A percentile compares a stretch with the other conserved stretches of the same genome.
These are phyloP conservation scores for Eupeodes corollae DNA, from an alignment of 1,140 invertebrate genomes.

Conservation along the genomic window DNA sequence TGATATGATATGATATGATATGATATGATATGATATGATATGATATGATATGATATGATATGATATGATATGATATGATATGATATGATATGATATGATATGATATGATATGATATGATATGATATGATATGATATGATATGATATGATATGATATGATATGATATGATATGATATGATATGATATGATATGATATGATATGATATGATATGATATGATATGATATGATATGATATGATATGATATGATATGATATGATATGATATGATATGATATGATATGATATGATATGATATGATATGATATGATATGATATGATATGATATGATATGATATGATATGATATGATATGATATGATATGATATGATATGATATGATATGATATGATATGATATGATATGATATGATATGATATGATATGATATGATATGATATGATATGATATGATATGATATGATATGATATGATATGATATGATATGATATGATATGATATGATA, in stretches of 20 bases:
- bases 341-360: slow-evolving; percentile 6
- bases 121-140: neutral
- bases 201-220: slow-evolving; percentile 10
- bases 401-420: slow-evolving; percentile 13
- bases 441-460: slow-evolving; percentile 4
- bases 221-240: slow-evolving; percentile 12
- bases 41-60: slow-evolving; percentile 4
- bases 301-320: neutral
- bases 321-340: slow-evolving; percentile 8
- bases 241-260: slow-evolving; percentile 11
- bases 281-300: slow-evolving; percentile 12
- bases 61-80: neutral
- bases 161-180: neutral
- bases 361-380: too few relatives aligned
- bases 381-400: slow-evolving; percentile 5
- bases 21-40: slow-evolving; percentile 11
- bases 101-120: neutral
- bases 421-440: slow-evolving; percentile 13
- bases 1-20: slow-evolving; percentile 7
- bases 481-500: slow-evolving; percentile 11
- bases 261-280: slow-evolving; percentile 12
- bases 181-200: slow-evolving; percentile 7
- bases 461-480: slow-evolving; percentile 6
- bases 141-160: neutral
- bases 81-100: neutral